A percentile compares a stretch with the other conserved stretches of the same genome.
phyloP scores from a whole-genome alignment of 2,797 vertebrate species.

The Apodemus agrarius region DNA sequence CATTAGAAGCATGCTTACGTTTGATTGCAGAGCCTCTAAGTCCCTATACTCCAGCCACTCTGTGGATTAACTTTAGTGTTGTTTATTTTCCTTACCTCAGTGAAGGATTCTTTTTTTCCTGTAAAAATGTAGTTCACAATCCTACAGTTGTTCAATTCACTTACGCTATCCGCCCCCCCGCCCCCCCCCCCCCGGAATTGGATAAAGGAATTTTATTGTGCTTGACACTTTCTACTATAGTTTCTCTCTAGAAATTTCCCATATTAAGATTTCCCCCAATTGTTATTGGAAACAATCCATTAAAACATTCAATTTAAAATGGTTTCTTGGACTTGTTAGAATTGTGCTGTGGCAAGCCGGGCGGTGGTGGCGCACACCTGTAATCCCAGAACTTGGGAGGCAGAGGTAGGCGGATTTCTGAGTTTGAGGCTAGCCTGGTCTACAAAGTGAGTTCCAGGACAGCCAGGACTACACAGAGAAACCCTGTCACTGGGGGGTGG shows the following conservation, averaged over 20 bases:
- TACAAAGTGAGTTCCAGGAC: no score
- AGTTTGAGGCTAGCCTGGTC: no score
- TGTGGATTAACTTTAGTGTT: neutral
- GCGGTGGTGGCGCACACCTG: no score
- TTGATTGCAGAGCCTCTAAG: neutral
- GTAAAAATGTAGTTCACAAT: conserved; percentile 1
- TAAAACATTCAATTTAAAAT: conserved; percentile 34
- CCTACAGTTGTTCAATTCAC: neutral
- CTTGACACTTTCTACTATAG: conserved; percentile 25
- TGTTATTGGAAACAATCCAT: conserved; percentile 50
- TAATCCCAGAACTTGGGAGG: no score
- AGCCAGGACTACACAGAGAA: no score
- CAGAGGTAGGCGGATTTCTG: no score
- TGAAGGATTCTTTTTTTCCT: conserved; percentile 14
- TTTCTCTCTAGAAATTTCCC: neutral
- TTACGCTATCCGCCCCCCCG: neutral
- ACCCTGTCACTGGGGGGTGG: no score
- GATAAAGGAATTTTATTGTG: conserved; percentile 24
- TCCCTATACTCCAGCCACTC: neutral
- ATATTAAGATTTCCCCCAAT: conserved; percentile 25
- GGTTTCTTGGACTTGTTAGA: conserved; percentile 38
- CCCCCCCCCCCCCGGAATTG: neutral
- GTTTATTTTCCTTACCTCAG: neutral
- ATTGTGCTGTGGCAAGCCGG: conserved; percentile 27
- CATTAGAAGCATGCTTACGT: neutral